A percentile compares a stretch with the other conserved stretches of the same genome.
Evolutionary conservation across 2,888 invertebrate species (phyloP).

Genomic region (Lapara coniferarum): DNA sequence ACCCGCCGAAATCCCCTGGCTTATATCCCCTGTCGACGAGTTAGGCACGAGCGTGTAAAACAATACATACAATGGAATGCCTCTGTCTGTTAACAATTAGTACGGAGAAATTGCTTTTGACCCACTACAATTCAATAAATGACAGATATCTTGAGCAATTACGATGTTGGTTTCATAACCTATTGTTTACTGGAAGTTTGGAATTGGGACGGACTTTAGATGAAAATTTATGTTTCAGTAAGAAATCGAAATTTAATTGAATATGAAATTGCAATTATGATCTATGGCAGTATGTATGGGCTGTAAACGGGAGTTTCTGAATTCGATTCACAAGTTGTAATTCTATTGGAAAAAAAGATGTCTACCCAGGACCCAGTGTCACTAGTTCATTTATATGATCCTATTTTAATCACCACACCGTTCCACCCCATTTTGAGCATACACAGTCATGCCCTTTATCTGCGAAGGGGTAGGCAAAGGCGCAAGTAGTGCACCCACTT

Average conservation of each 20-base stretch:
- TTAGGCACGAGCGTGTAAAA: slow-evolving; percentile 63
- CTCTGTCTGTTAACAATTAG: slow-evolving; percentile 67
- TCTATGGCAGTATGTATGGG: neutral
- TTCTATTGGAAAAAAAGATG: too few relatives aligned
- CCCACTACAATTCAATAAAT: slow-evolving; percentile 37
- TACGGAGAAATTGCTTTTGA: slow-evolving; percentile 64
- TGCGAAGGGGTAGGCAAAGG: too few relatives aligned
- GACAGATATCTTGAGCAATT: slow-evolving; percentile 17
- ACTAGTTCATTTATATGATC: too few relatives aligned
- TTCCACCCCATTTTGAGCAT: too few relatives aligned
- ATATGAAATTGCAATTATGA: too few relatives aligned
- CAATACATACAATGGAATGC: slow-evolving; percentile 68
- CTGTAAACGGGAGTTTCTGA: too few relatives aligned
- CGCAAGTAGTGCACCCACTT: too few relatives aligned
- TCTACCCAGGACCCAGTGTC: too few relatives aligned
- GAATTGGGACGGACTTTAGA: neutral
- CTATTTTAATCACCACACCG: too few relatives aligned
- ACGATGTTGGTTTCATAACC: neutral
- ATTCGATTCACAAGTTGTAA: too few relatives aligned
- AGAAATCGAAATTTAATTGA: too few relatives aligned
- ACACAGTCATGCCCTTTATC: too few relatives aligned
- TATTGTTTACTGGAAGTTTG: neutral
- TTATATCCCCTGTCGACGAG: slow-evolving; percentile 38
- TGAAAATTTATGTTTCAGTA: neutral
- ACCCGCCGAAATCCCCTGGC: slow-evolving; percentile 18